Conservation (phyloP, 1,140 invertebrate species). For the Elysia chlorotica region DNA sequence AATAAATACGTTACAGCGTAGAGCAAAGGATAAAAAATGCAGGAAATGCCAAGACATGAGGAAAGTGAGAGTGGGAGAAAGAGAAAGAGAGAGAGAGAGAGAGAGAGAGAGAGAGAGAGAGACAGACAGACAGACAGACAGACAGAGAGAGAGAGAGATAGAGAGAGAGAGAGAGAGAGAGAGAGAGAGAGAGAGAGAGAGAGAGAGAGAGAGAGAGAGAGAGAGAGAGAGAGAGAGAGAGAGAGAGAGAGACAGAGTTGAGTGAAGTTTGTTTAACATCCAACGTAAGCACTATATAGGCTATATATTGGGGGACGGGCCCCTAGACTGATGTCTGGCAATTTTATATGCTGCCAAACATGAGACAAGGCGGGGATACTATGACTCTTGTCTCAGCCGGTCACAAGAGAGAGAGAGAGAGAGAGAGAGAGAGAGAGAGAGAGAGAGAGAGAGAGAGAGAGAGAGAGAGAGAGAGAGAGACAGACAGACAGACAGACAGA, state of each 20-base stretch:
- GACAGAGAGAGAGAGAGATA: neutral
- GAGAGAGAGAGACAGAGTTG: too few relatives aligned
- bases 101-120: neutral
- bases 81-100: neutral
- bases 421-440: constrained; percentile 4
- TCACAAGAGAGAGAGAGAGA: too few relatives aligned
- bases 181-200: constrained; percentile 7
- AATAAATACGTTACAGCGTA: too few relatives aligned
- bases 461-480: neutral
- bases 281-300: too few relatives aligned
- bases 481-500: neutral
- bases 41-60: too few relatives aligned
- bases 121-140: neutral
- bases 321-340: too few relatives aligned
- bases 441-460: neutral
- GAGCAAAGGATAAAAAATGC: too few relatives aligned
- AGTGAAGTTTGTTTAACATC: too few relatives aligned
- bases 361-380: too few relatives aligned
- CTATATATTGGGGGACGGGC: too few relatives aligned
- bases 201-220: neutral
- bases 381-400: too few relatives aligned
- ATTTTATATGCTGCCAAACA: too few relatives aligned
- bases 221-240: neutral
- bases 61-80: neutral
- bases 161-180: neutral